A percentile compares a stretch with the other conserved stretches of the same genome.
These are phyloP conservation scores for Pollenia griseotomentosa DNA, from an alignment of 2,888 invertebrate species.

Conservation along the genomic window DNA sequence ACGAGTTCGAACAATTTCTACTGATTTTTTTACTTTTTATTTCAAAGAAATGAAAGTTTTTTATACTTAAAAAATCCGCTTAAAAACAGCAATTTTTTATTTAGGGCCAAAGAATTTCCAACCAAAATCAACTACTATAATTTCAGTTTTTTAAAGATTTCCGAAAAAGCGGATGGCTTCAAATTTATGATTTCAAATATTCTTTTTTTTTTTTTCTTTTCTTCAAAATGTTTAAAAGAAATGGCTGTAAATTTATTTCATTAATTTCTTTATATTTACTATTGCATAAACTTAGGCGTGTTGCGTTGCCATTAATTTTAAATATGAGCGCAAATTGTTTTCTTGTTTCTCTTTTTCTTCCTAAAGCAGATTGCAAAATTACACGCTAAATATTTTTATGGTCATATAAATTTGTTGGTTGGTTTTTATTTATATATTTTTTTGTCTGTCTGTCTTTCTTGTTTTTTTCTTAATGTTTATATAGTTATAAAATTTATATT, in stretches of 20 bases:
- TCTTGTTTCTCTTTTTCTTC: neutral
- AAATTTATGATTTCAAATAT: neutral
- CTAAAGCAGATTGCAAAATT: conserved; percentile 40
- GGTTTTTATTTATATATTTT: neutral
- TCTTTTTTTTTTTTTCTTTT: neutral
- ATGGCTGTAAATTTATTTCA: neutral
- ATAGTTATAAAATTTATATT: conserved; percentile 1
- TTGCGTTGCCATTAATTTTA: conserved; percentile 30
- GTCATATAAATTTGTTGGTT: conserved; percentile 40
- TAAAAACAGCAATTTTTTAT: no score
- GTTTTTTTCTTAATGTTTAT: neutral
- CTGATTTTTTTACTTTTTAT: no score
- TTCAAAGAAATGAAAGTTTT: no score
- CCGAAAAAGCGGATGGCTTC: no score
- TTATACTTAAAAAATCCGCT: no score
- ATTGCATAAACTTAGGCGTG: conserved; percentile 37
- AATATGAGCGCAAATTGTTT: conserved; percentile 25
- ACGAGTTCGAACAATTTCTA: no score
- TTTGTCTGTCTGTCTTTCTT: no score
- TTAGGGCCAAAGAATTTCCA: no score
- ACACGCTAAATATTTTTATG: conserved; percentile 67
- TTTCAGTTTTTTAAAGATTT: no score
- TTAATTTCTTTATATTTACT: neutral
- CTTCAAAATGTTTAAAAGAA: neutral
- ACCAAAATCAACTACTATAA: no score